phyloP scores from a whole-genome alignment of 2,113 vertebrate genomes.

The Mesoclemmys tuberculata region DNA sequence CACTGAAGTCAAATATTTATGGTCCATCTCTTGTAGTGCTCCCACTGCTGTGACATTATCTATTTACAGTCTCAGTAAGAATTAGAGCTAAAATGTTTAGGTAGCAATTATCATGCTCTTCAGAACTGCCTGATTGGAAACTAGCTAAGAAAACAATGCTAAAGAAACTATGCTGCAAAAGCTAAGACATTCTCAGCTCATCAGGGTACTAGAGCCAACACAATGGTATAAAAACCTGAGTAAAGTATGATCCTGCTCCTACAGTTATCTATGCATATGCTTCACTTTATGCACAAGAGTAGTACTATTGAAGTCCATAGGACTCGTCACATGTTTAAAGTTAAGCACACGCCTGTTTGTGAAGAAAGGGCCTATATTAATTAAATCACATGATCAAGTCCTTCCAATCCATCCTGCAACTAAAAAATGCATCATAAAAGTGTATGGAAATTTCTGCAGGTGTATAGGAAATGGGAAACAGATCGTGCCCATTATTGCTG shows the following conservation, averaged over 20 bases:
- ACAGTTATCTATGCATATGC: slow-evolving; percentile 4
- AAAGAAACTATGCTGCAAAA: slow-evolving; percentile 32
- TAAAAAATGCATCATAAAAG: slow-evolving; percentile 23
- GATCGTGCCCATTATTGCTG: not conserved
- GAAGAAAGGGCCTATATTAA: slow-evolving; percentile 63
- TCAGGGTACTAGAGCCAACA: slow-evolving; percentile 32
- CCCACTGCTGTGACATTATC: not conserved
- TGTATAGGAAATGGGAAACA: not conserved
- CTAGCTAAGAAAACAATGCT: not conserved
- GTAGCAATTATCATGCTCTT: not conserved
- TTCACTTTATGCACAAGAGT: slow-evolving; percentile 67
- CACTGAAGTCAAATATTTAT: not conserved
- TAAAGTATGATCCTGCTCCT: not conserved
- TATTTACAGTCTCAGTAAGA: not conserved
- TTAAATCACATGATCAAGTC: slow-evolving; percentile 60
- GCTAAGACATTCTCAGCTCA: not conserved
- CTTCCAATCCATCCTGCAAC: slow-evolving; percentile 30
- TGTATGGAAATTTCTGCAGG: slow-evolving; percentile 8
- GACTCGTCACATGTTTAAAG: slow-evolving; percentile 65
- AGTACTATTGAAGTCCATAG: slow-evolving; percentile 10
- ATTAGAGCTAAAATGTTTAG: not conserved
- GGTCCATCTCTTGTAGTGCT: not conserved
- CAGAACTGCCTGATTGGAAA: not conserved
- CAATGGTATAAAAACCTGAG: not conserved
- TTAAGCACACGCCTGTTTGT: slow-evolving; percentile 67